Conservation (phyloP, 2,113 vertebrate genomes). For the Psilopsiagon aurifrons region DNA sequence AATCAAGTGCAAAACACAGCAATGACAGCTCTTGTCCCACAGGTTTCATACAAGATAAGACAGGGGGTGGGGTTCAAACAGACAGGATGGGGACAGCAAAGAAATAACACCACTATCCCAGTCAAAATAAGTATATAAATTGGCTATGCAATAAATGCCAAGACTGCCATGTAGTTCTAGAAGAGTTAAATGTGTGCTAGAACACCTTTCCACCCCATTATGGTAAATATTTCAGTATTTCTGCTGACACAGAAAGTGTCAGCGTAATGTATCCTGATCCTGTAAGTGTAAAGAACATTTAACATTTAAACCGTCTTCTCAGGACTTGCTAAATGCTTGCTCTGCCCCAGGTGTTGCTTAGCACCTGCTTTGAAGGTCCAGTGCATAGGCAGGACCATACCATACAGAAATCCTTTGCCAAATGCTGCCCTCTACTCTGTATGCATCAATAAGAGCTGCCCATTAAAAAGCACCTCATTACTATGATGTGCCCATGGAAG, state of each 20-base stretch:
- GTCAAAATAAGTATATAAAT: not conserved
- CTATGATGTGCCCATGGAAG: not conserved
- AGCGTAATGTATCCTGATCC: not conserved
- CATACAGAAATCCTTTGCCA: not conserved
- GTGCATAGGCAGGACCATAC: not conserved
- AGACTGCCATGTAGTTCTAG: not conserved
- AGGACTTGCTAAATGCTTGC: not conserved
- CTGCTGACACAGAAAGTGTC: not conserved
- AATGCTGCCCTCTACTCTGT: not conserved
- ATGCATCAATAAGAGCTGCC: not conserved
- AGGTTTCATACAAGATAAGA: not conserved
- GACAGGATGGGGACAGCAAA: not conserved
- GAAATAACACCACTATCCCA: not conserved
- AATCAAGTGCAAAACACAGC: not conserved
- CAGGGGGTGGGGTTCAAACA: not conserved
- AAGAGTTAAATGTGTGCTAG: not conserved
- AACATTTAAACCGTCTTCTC: not conserved
- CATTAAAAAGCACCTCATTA: not conserved
- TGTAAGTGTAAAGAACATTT: not conserved
- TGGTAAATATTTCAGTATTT: not conserved
- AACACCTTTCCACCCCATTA: not conserved
- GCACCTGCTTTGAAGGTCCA: not conserved
- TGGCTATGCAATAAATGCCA: not conserved
- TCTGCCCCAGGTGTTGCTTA: not conserved
- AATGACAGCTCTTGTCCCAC: not conserved